A percentile compares a stretch with the other conserved stretches of the same genome.
These are phyloP conservation scores for Rhinichthys osculus DNA, from an alignment of 2,797 vertebrate species.

Conservation along the genomic window DNA sequence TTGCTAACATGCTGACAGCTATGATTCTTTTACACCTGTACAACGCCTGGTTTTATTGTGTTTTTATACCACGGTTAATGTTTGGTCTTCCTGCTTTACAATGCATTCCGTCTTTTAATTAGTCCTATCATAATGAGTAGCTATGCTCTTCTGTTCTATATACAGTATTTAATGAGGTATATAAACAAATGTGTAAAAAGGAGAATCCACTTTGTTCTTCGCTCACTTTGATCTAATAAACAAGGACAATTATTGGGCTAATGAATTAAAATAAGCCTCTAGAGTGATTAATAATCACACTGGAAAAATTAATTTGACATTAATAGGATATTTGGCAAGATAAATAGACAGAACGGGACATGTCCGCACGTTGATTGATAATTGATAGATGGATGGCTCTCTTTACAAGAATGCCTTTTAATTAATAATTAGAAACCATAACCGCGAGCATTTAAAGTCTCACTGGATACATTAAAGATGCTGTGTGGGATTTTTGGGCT, in stretches of 20 bases:
- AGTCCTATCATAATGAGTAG: neutral
- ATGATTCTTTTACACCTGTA: conserved; percentile 31
- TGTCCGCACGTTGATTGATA: conserved; percentile 78
- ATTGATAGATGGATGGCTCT: conserved; percentile 77
- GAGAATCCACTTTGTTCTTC: conserved; percentile 24
- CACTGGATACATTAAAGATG: conserved; percentile 13
- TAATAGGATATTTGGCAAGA: conserved; percentile 83
- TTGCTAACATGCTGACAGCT: conserved; percentile 53
- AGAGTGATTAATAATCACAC: conserved; percentile 82
- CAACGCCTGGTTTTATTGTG: conserved; percentile 39
- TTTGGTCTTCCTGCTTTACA: neutral
- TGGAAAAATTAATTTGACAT: conserved; percentile 81
- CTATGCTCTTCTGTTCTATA: conserved; percentile 9
- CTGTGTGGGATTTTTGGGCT: neutral
- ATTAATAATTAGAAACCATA: conserved; percentile 34
- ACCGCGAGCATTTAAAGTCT: neutral
- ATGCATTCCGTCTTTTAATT: neutral
- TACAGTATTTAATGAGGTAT: conserved; percentile 11
- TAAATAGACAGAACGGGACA: conserved; percentile 79
- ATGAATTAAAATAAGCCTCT: conserved; percentile 74
- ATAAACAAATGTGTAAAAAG: conserved; percentile 24
- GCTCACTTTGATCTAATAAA: conserved; percentile 71
- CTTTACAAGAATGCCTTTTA: conserved; percentile 67
- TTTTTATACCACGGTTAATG: conserved; percentile 15
- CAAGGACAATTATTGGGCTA: conserved; percentile 83